A percentile compares a stretch with the other conserved stretches of the same genome.
These are phyloP conservation scores for Parasteatoda tepidariorum DNA, from an alignment of 1,140 invertebrate genomes.

Conservation along the genomic window DNA sequence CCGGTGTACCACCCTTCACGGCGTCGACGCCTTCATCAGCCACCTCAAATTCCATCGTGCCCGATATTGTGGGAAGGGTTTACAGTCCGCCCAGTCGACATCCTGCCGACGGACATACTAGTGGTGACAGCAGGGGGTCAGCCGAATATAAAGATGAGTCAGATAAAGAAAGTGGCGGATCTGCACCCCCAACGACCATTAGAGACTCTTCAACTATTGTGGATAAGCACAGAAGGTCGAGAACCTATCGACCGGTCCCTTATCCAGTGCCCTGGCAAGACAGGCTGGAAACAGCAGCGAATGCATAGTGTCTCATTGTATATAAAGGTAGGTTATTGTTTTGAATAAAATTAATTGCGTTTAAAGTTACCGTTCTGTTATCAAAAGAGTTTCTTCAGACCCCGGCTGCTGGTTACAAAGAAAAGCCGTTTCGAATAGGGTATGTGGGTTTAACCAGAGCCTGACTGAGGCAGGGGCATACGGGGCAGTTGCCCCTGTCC, in stretches of 20 bases:
- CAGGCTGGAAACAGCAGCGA: slow-evolving; percentile 24
- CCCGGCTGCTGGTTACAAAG: not conserved
- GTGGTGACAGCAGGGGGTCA: slow-evolving; percentile 30
- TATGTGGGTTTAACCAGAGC: no score
- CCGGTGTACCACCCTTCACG: not conserved
- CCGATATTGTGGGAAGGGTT: not conserved
- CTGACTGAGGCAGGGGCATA: no score
- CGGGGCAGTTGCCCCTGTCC: no score
- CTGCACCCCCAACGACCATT: not conserved
- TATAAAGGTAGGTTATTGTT: not conserved
- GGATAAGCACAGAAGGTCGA: not conserved
- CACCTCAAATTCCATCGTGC: not conserved
- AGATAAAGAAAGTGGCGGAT: slow-evolving; percentile 2
- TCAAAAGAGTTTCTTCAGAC: no score
- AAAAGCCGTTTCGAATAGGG: not conserved
- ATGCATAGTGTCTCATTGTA: not conserved
- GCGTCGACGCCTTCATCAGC: not conserved
- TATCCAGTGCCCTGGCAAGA: not conserved
- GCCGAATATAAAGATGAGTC: slow-evolving; percentile 17
- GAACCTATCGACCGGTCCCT: not conserved
- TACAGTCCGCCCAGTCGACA: not conserved
- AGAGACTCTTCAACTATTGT: not conserved
- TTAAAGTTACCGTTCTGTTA: no score
- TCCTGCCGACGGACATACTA: slow-evolving; percentile 3
- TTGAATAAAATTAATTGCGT: no score